Percentiles rank a stretch among this genome's conserved stretches.
phyloP scores from a whole-genome alignment of 2,888 invertebrate species.

The Clistopyga incitator region DNA sequence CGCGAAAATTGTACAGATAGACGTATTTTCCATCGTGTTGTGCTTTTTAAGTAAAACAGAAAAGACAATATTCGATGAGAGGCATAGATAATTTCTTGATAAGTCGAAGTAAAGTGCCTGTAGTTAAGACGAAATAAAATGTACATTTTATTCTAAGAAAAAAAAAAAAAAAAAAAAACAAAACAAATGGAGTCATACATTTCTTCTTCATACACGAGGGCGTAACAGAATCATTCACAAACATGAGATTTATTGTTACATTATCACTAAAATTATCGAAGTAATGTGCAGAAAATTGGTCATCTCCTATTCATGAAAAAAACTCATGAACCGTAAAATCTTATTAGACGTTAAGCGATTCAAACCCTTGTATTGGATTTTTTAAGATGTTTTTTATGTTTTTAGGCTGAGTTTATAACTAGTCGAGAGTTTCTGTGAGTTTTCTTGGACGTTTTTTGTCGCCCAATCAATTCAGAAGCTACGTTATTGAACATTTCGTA shows the following conservation, averaged over 20 bases:
- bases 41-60: constrained; percentile 40
- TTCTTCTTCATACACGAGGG: neutral
- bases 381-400: no score
- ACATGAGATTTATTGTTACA: neutral
- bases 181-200: neutral
- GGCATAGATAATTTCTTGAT: constrained; percentile 30
- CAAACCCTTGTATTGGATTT: no score
- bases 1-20: constrained; percentile 6
- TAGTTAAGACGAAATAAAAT: constrained; percentile 54
- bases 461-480: no score
- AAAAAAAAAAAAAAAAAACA: no score
- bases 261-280: constrained; percentile 26
- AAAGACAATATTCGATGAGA: constrained; percentile 29
- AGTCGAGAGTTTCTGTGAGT: no score
- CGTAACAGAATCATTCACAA: neutral
- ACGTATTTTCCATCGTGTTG: constrained; percentile 29
- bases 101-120: constrained; percentile 4
- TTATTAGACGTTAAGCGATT: neutral
- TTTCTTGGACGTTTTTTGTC: no score
- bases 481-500: no score
- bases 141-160: constrained; percentile 57
- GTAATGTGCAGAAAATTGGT: constrained; percentile 1
- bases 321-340: neutral
- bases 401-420: no score
- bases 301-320: neutral